Conservation (phyloP, 2,113 vertebrate species). For the Perca schrenkii region DNA sequence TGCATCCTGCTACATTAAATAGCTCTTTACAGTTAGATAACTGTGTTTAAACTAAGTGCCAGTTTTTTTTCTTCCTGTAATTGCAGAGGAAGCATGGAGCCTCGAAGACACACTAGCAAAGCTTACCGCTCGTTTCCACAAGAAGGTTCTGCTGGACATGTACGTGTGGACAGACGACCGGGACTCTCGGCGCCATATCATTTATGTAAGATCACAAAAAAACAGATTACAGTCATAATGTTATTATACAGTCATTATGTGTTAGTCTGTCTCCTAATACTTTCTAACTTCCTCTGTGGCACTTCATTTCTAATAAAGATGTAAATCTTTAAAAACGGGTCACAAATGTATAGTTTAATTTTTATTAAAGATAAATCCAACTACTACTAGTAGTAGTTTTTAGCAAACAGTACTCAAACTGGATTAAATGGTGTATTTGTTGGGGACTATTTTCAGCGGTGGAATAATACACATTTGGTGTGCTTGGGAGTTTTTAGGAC, state of each 20-base stretch:
- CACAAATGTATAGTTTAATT: not conserved
- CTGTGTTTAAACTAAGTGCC: not conserved
- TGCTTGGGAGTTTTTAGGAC: not conserved
- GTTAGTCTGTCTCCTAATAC: not conserved
- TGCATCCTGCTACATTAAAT: constrained; percentile 2
- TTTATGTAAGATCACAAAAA: constrained; percentile 87
- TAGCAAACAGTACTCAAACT: not conserved
- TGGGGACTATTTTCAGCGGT: not conserved
- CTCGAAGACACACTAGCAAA: constrained; percentile 91
- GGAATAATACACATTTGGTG: not conserved
- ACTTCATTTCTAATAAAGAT: not conserved
- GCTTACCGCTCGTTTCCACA: constrained; percentile 90
- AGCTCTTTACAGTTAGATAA: not conserved
- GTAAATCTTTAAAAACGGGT: not conserved
- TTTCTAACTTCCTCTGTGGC: not conserved
- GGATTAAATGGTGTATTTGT: not conserved
- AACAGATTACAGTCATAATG: not conserved
- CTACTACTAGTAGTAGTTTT: not conserved
- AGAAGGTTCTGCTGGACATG: constrained; percentile 92
- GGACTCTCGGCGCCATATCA: constrained; percentile 92
- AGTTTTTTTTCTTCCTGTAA: constrained; percentile 13
- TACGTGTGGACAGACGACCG: constrained; percentile 95
- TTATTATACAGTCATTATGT: not conserved
- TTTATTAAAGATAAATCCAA: not conserved
- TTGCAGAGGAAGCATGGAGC: constrained; percentile 88